Conservation (phyloP, 1,140 invertebrate genomes). For the Apocrypta bakeri region DNA sequence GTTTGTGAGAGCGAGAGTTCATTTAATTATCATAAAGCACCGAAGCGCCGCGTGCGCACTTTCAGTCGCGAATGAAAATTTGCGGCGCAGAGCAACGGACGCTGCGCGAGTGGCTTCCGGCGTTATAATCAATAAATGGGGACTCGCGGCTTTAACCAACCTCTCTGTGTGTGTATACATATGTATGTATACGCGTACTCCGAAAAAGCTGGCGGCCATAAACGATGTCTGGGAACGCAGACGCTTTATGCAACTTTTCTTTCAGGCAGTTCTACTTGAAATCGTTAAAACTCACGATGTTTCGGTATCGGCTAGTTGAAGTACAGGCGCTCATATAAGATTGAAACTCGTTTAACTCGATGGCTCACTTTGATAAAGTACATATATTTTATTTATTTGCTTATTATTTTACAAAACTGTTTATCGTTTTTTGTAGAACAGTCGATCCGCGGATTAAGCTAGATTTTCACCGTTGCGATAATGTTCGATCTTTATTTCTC, state of each 20-base stretch:
- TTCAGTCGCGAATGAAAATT: conserved; percentile 44
- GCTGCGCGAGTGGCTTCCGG: conserved; percentile 53
- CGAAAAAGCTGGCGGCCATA: conserved; percentile 58
- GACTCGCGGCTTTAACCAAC: conserved; percentile 59
- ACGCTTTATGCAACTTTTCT: conserved; percentile 49
- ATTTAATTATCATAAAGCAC: conserved; percentile 51
- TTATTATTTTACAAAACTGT: too few species aligned
- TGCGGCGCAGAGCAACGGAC: neutral
- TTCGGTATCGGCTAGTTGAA: too few species aligned
- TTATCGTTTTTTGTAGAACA: too few species aligned
- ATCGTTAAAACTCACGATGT: conserved; percentile 32
- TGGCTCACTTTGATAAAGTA: too few species aligned
- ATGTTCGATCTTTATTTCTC: too few species aligned
- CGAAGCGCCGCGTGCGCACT: neutral
- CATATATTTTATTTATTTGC: too few species aligned
- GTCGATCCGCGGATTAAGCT: too few species aligned
- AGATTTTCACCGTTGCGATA: too few species aligned
- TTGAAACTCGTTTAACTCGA: too few species aligned
- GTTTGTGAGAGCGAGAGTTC: neutral
- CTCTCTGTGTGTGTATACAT: neutral
- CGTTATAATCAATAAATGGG: conserved; percentile 70
- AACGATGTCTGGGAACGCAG: conserved; percentile 65
- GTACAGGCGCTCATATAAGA: too few species aligned
- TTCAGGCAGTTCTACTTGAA: conserved; percentile 18
- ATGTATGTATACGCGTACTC: conserved; percentile 33